phyloP scores from a whole-genome alignment of 2,888 invertebrate genomes.

The Carterocephalus palaemon region DNA sequence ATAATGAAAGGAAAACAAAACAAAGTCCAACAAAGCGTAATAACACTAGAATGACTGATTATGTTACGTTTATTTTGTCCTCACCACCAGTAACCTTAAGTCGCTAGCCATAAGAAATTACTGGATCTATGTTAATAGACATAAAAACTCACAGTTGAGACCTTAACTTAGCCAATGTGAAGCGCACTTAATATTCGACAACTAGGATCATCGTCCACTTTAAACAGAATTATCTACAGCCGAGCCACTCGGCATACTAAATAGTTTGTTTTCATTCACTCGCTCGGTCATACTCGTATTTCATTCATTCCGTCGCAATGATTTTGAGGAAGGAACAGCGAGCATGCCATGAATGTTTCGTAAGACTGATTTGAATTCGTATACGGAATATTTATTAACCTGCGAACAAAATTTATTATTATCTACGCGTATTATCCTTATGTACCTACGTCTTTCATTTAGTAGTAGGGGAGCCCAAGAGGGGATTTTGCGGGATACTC shows the following conservation, averaged over 20 bases:
- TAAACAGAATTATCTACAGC: slow-evolving; percentile 34
- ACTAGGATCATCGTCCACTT: slow-evolving; percentile 24
- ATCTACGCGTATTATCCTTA: no score
- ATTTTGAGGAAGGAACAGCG: slow-evolving; percentile 24
- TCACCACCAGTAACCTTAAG: no score
- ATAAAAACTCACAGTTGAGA: no score
- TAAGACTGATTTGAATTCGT: slow-evolving; percentile 10
- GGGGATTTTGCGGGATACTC: no score
- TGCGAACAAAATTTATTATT: slow-evolving; percentile 4
- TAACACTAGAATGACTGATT: no score
- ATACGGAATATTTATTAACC: slow-evolving; percentile 14
- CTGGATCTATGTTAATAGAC: no score
- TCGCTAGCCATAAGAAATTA: no score
- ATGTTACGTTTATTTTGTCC: no score
- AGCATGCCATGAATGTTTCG: slow-evolving; percentile 20
- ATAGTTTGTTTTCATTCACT: slow-evolving; percentile 33
- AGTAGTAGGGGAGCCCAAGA: no score
- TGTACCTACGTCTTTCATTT: no score
- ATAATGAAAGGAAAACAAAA: no score
- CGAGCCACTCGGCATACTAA: slow-evolving; percentile 32
- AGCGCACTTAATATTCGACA: slow-evolving; percentile 17
- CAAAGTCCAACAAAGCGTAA: slow-evolving; percentile 1
- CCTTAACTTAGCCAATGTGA: neutral
- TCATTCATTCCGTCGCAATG: slow-evolving; percentile 19
- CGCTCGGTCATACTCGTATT: slow-evolving; percentile 10